Evolutionary conservation across 2,113 vertebrate species (phyloP).

Genomic region (Hippocampus comes): DNA sequence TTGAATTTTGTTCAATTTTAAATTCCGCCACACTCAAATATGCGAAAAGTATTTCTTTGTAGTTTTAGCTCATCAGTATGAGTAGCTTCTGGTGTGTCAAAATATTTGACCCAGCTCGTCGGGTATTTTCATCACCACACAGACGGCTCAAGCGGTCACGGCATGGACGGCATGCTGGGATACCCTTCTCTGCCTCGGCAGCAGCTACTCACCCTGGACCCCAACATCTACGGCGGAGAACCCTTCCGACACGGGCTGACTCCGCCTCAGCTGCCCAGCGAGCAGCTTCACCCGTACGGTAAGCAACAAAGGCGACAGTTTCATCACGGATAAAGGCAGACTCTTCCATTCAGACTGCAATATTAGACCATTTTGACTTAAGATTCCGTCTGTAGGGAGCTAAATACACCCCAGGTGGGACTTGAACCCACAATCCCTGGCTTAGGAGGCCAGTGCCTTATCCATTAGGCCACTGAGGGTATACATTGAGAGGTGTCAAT

Average conservation of each 20-base stretch:
- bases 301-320: conserved; percentile 23
- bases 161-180: conserved; percentile 81
- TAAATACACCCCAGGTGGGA: conserved; percentile 49
- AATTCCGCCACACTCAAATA: too few relatives aligned
- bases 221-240: conserved; percentile 80
- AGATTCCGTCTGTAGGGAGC: too few relatives aligned
- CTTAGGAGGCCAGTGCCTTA: conserved; percentile 68
- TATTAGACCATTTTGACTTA: too few relatives aligned
- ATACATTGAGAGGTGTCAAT: too few relatives aligned
- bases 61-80: too few relatives aligned
- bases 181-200: conserved; percentile 80
- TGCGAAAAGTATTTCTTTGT: too few relatives aligned
- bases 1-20: neutral
- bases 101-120: too few relatives aligned
- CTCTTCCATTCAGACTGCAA: too few relatives aligned
- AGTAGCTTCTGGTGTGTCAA: too few relatives aligned
- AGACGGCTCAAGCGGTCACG: conserved; percentile 81
- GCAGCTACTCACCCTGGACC: conserved; percentile 80
- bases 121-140: conserved; percentile 15
- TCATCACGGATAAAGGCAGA: neutral
- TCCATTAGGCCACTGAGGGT: conserved; percentile 72
- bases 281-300: conserved; percentile 86
- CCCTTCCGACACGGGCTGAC: conserved; percentile 83
- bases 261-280: conserved; percentile 79
- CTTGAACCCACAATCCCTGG: conserved; percentile 53